phyloP scores from a whole-genome alignment of 1,140 invertebrate species.

The Brachionus angularis region DNA sequence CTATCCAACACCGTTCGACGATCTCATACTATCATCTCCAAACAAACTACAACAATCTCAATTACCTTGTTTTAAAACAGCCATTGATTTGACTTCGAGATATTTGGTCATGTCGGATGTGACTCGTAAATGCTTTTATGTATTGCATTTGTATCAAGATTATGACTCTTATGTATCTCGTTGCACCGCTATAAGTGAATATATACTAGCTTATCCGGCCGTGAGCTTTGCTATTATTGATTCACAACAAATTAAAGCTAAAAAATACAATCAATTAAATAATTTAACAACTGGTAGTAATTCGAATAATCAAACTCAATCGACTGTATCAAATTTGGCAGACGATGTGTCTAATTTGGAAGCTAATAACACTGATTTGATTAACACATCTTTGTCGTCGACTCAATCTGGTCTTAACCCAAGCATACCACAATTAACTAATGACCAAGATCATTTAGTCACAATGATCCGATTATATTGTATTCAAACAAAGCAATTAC shows the following conservation, averaged over 20 bases:
- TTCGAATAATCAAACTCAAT: too few species aligned
- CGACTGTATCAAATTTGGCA: too few species aligned
- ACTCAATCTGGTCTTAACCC: slow-evolving; percentile 9
- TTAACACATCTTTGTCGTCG: slow-evolving; percentile 24
- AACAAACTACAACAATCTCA: neutral
- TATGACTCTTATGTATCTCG: slow-evolving; percentile 61
- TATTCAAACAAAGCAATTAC: slow-evolving; percentile 40
- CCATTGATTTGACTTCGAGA: slow-evolving; percentile 72
- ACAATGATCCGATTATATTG: slow-evolving; percentile 30
- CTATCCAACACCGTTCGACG: neutral
- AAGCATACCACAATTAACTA: slow-evolving; percentile 4
- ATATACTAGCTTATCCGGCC: slow-evolving; percentile 70
- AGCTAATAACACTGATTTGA: neutral
- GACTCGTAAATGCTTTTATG: slow-evolving; percentile 69
- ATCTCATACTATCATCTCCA: neutral
- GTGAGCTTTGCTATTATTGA: slow-evolving; percentile 78
- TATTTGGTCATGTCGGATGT: slow-evolving; percentile 81
- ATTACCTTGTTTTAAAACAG: slow-evolving; percentile 66
- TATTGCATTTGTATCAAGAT: slow-evolving; percentile 68
- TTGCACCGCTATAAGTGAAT: slow-evolving; percentile 71
- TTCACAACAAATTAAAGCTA: slow-evolving; percentile 61
- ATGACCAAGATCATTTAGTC: slow-evolving; percentile 21
- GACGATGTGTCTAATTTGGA: slow-evolving; percentile 1
- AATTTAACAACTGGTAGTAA: neutral
- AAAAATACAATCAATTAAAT: slow-evolving; percentile 31